phyloP scores from a whole-genome alignment of 2,113 vertebrate species.

The Hyperoodon ampullatus region DNA sequence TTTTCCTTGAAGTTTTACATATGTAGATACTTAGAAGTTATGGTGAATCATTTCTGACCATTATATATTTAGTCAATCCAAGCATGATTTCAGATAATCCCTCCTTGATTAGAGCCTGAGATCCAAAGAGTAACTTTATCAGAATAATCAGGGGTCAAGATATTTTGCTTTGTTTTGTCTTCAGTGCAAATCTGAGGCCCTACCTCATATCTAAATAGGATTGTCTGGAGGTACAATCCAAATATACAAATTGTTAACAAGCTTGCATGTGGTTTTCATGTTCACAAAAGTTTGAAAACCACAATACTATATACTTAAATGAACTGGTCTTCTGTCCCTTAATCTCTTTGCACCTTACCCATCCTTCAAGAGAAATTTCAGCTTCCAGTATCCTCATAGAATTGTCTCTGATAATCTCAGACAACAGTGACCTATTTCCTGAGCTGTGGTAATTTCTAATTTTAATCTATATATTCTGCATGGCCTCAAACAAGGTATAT shows the following conservation, averaged over 20 bases:
- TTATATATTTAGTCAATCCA: background rate
- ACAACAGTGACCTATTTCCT: background rate
- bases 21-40: background rate
- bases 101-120: background rate
- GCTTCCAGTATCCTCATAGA: background rate
- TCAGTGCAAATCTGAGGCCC: background rate
- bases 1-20: background rate
- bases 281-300: background rate
- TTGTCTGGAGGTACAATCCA: background rate
- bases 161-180: background rate
- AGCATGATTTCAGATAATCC: background rate
- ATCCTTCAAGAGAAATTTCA: background rate
- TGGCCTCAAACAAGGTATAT: background rate
- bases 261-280: background rate
- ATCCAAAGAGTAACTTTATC: background rate
- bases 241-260: background rate
- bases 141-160: background rate
- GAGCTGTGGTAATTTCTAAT: background rate
- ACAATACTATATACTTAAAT: background rate
- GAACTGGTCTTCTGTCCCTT: rapidly evolving
- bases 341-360: background rate
- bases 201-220: background rate
- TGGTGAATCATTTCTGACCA: background rate
- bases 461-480: background rate
- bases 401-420: background rate